Evolutionary conservation across 2,113 vertebrate species (phyloP).

Genomic region (Forbesichthys agassizii): DNA sequence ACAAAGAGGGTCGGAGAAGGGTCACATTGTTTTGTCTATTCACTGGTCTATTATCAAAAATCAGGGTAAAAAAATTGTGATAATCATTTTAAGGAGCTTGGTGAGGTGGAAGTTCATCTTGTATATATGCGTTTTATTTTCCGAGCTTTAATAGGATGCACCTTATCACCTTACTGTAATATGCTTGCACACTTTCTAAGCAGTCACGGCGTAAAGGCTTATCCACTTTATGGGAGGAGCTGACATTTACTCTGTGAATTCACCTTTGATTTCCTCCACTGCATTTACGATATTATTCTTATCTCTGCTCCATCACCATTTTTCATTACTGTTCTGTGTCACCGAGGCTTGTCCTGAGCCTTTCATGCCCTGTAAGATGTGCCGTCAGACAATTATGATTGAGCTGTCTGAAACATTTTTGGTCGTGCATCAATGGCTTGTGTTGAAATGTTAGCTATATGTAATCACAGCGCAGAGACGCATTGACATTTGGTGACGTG

Average conservation of each 20-base stretch:
- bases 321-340: conserved; percentile 42
- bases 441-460: conserved; percentile 17
- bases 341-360: conserved; percentile 13
- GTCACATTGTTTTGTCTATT: conserved; percentile 62
- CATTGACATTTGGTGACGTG: conserved; percentile 34
- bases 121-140: conserved; percentile 39
- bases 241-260: conserved; percentile 71
- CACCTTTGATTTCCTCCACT: conserved; percentile 63
- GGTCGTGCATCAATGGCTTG: conserved; percentile 11
- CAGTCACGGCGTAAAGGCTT: conserved; percentile 39
- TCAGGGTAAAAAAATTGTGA: conserved; percentile 31
- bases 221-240: conserved; percentile 66
- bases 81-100: conserved; percentile 61
- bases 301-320: conserved; percentile 60
- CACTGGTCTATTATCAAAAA: conserved; percentile 64
- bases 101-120: conserved; percentile 61
- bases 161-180: conserved; percentile 52
- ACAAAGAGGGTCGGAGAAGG: conserved; percentile 68
- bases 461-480: conserved; percentile 20
- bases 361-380: conserved; percentile 38
- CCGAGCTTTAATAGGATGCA: conserved; percentile 55
- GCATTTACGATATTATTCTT: conserved; percentile 69
- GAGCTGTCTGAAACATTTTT: conserved; percentile 36
- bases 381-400: conserved; percentile 14
- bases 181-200: conserved; percentile 30